Evolutionary conservation across 2,888 invertebrate genomes (phyloP).

Genomic region (Lottia gigantea): DNA sequence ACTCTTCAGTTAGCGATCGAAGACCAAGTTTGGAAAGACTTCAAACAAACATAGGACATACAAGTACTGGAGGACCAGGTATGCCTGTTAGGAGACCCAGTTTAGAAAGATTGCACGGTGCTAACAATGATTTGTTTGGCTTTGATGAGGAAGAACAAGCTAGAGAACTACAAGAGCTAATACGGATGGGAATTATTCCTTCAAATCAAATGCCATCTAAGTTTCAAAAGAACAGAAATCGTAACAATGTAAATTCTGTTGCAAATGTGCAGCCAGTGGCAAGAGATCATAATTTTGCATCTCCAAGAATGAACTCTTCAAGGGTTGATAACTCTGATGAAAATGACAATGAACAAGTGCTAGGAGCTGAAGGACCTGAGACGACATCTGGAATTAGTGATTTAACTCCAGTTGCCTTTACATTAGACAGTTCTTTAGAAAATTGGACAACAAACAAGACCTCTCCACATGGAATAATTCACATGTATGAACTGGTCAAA

Average conservation of each 20-base stretch:
- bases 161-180: background rate
- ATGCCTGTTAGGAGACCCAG: too few relatives aligned
- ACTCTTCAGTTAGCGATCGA: background rate
- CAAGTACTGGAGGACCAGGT: background rate
- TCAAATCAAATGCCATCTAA: background rate
- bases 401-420: background rate
- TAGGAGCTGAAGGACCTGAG: background rate
- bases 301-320: background rate
- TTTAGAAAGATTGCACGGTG: too few relatives aligned
- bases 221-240: background rate
- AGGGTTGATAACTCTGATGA: background rate
- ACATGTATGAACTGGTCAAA: conserved; percentile 12
- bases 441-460: background rate
- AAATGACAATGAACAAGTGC: background rate
- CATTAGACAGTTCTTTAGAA: background rate
- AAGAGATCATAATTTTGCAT: too few relatives aligned
- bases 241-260: background rate
- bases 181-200: background rate
- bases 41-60: background rate
- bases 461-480: background rate
- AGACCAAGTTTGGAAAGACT: conserved; percentile 10
- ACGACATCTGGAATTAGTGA: background rate
- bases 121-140: too few relatives aligned
- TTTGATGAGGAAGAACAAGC: too few relatives aligned
- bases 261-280: background rate